Evolutionary conservation across 2,888 invertebrate species (phyloP).

Genomic region (Drosophila melanosoma): DNA sequence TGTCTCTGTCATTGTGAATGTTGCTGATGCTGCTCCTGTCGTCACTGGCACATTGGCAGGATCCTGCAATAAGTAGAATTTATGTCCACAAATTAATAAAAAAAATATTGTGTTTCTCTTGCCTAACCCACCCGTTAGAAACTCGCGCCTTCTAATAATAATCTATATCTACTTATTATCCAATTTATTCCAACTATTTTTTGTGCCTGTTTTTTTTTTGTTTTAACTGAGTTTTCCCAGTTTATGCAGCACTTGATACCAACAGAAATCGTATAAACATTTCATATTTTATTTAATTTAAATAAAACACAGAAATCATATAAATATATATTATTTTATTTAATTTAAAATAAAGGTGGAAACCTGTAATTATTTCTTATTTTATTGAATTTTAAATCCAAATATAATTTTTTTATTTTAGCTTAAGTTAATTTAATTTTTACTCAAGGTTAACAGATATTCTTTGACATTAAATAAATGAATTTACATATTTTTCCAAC

Average conservation of each 20-base stretch:
- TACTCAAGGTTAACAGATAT: not conserved
- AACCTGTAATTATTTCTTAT: not conserved
- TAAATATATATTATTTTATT: not conserved
- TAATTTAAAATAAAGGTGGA: not conserved
- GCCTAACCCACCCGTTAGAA: too few relatives aligned
- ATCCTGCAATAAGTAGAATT: slow-evolving; percentile 17
- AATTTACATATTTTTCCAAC: not conserved
- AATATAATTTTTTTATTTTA: not conserved
- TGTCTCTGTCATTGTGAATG: slow-evolving; percentile 49
- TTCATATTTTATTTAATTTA: not conserved
- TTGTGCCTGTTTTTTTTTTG: not conserved
- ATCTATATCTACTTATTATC: not conserved
- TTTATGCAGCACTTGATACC: not conserved
- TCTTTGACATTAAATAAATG: not conserved
- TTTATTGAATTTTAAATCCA: not conserved
- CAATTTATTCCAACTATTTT: too few relatives aligned
- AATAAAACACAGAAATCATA: not conserved
- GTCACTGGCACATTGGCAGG: slow-evolving; percentile 53
- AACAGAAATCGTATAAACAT: not conserved
- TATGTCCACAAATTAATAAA: not conserved
- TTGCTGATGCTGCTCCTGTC: slow-evolving; percentile 19
- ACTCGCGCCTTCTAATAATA: not conserved
- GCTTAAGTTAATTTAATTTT: not conserved
- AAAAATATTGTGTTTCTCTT: not conserved
- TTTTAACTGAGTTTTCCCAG: not conserved